These are phyloP conservation scores for Drosophila meridionalis DNA, from an alignment of 2,888 invertebrate genomes.

Conservation along the genomic window DNA sequence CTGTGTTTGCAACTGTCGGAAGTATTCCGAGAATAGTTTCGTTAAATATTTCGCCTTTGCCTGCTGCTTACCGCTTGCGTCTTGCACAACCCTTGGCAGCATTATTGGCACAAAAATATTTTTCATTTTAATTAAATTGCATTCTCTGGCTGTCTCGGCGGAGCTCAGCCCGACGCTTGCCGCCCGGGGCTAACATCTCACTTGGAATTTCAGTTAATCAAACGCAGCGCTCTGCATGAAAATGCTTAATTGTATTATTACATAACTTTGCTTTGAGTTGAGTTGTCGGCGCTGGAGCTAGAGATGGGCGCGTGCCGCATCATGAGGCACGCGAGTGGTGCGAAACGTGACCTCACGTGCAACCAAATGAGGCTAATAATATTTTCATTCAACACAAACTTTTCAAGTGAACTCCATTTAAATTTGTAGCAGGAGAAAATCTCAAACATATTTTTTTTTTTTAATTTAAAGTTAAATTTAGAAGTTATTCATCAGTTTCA, in stretches of 20 bases:
- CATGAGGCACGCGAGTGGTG: not conserved
- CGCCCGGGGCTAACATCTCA: slow-evolving; percentile 3
- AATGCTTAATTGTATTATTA: slow-evolving; percentile 75
- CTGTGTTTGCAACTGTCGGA: slow-evolving; percentile 7
- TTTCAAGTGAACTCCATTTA: not conserved
- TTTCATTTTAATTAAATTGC: slow-evolving; percentile 77
- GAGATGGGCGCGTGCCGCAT: slow-evolving; percentile 3
- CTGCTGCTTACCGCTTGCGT: not conserved
- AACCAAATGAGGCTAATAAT: not conserved
- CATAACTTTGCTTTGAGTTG: slow-evolving; percentile 51
- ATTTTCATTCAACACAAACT: not conserved
- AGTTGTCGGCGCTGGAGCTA: not conserved
- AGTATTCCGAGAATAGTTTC: slow-evolving; percentile 22
- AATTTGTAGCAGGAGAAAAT: not conserved
- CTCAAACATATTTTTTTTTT: not conserved
- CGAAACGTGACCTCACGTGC: not conserved
- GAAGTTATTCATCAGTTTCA: no score
- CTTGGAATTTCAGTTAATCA: slow-evolving; percentile 74
- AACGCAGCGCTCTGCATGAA: slow-evolving; percentile 70
- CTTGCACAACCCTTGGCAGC: slow-evolving; percentile 28
- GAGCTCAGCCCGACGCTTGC: slow-evolving; percentile 9
- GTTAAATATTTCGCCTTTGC: slow-evolving; percentile 9
- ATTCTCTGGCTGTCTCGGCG: slow-evolving; percentile 47
- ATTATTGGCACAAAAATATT: slow-evolving; percentile 62
- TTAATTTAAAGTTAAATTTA: not conserved